phyloP scores from a whole-genome alignment of 2,888 invertebrate genomes.

The Panopea generosa region DNA sequence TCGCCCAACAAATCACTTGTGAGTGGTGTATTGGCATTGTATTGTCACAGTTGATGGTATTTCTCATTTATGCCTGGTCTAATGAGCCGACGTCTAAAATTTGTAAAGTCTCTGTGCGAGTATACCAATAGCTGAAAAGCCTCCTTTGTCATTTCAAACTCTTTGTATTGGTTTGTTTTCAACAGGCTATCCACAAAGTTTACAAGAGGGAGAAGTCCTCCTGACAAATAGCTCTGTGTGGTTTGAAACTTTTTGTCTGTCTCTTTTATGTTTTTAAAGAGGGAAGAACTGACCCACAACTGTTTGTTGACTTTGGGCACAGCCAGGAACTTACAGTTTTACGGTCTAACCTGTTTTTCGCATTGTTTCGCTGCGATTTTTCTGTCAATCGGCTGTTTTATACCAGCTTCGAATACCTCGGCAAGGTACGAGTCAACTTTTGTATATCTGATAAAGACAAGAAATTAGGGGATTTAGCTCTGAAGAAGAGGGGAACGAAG shows the following conservation, averaged over 20 bases:
- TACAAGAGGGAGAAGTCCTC: neutral
- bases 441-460: no score
- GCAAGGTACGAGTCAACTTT: no score
- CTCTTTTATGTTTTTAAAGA: neutral
- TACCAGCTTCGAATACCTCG: no score
- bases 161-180: neutral
- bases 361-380: no score
- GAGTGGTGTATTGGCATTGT: neutral
- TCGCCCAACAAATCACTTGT: slow-evolving; percentile 7
- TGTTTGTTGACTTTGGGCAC: slow-evolving; percentile 9
- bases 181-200: slow-evolving; percentile 2
- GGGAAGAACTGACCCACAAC: neutral
- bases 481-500: no score
- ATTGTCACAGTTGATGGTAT: neutral
- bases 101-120: slow-evolving; percentile 4
- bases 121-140: slow-evolving; percentile 7
- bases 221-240: slow-evolving; percentile 1
- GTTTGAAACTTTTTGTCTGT: slow-evolving; percentile 1
- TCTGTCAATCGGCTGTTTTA: no score
- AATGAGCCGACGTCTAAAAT: neutral
- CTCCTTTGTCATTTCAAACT: slow-evolving; percentile 8
- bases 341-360: neutral
- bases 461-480: no score
- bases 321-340: slow-evolving; percentile 2
- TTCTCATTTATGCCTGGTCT: neutral